Evolutionary conservation across 30 jellyfish, hydroid and myxozoan genomes (phyloP), one percentile per base, ranked within the genome.

Genomic region (Morbakka virulenta): DNA sequence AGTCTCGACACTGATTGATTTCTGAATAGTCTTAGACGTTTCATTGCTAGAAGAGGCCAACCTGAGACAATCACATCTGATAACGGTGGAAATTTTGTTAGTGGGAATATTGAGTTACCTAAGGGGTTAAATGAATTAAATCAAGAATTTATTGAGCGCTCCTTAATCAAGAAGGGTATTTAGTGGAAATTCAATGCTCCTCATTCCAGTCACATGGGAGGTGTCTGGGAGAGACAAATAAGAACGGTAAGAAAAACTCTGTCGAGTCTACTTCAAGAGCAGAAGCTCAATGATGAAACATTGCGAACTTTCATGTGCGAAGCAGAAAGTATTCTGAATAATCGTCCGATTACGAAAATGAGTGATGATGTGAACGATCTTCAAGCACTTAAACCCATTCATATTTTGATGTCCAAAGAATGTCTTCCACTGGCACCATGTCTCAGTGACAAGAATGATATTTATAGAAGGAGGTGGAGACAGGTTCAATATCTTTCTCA

Each of bases 171-270:
- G 32, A 77, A 35, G 22, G 69, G 69, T 6, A 35, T 68, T n/a
- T 25, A 52, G 1, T 83, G 95, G 95, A 27, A 20, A 0, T 72
- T 72, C 75, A 72, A 83, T 52, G 88, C 95, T 2, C 95, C 95
- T 25, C 21, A 11, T 6, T 82, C 95, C 1, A 49, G 74, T 0
- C 88, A 83, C 50, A 72, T 83, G 87, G 95, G 88, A 14, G 95
- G 95, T 4, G 88, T 73, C 0, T 83, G 88, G 95, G 95, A 83
- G 47, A 66, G 95, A 4, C 36, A 62, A 27, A 83, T 83, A 0
- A 47, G 88, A 26, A 28, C 83, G 11, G 52, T 73, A 17, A 75
- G 88, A 76, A 74, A 61, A 53, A 31, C 36, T 31, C 81, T 75
- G 64, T 24, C 23, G 11, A 80, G 74, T 0, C 9, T 75, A 0